A percentile compares a stretch with the other conserved stretches of the same genome.
phyloP scores from a whole-genome alignment of 2,888 invertebrate genomes.

The Lepidochrysops patricia region DNA sequence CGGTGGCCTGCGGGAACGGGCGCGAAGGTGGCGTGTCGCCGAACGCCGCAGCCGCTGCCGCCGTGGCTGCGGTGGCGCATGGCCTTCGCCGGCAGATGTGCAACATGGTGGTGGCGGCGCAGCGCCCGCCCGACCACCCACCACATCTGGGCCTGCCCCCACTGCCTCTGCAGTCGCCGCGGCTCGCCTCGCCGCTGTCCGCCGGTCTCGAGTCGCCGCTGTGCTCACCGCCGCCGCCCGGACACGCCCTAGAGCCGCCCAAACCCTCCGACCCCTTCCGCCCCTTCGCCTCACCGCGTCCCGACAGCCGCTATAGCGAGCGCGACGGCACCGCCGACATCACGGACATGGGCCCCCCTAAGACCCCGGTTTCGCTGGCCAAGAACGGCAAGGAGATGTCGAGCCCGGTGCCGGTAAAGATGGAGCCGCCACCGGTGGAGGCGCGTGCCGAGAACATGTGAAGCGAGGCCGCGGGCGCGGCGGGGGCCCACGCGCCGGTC shows the following conservation, averaged over 20 bases:
- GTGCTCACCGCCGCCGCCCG: conserved; percentile 77
- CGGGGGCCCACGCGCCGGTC: conserved; percentile 29
- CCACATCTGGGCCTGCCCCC: conserved; percentile 66
- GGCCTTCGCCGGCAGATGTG: conserved; percentile 90
- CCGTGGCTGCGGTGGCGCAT: conserved; percentile 90
- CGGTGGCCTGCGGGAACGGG: conserved; percentile 72
- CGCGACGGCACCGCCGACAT: conserved; percentile 69
- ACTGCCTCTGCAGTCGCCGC: conserved; percentile 57
- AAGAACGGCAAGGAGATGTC: conserved; percentile 63
- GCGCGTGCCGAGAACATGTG: conserved; percentile 74
- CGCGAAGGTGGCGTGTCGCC: conserved; percentile 70
- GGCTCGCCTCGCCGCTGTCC: conserved; percentile 70
- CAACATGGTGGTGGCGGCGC: conserved; percentile 81
- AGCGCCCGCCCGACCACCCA: conserved; percentile 56
- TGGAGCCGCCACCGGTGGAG: conserved; percentile 76
- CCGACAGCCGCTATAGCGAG: conserved; percentile 78
- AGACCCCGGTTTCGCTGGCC: conserved; percentile 43
- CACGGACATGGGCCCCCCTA: conserved; percentile 62
- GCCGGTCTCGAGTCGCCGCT: conserved; percentile 77
- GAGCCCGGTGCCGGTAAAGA: conserved; percentile 78
- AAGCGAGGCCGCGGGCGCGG: conserved; percentile 67
- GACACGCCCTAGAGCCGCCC: conserved; percentile 78
- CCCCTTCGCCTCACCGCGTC: conserved; percentile 75
- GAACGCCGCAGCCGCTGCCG: conserved; percentile 85
- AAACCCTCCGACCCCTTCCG: conserved; percentile 69